These are phyloP conservation scores for Muscina levida DNA, from an alignment of 2,888 invertebrate genomes.

Conservation along the genomic window DNA sequence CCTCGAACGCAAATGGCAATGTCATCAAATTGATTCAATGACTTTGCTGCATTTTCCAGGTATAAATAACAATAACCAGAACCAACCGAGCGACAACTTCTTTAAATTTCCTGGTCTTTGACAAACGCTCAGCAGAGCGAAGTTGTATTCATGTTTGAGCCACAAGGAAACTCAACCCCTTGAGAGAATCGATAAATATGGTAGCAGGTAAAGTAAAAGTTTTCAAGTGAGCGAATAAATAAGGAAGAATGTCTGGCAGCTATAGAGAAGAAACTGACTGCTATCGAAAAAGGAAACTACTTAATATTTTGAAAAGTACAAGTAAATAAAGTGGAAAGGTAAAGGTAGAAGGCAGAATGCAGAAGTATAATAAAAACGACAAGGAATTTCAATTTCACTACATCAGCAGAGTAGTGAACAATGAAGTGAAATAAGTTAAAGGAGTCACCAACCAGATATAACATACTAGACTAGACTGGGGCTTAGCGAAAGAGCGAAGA, in stretches of 20 bases:
- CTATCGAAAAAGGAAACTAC: slow-evolving; percentile 2
- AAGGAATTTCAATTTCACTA: slow-evolving; percentile 35
- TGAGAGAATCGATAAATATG: slow-evolving; percentile 3
- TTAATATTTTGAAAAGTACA: slow-evolving; percentile 26
- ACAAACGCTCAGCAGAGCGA: not conserved
- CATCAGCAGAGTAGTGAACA: not conserved
- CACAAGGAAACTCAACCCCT: slow-evolving; percentile 1
- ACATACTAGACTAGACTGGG: too few species aligned
- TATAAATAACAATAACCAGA: not conserved
- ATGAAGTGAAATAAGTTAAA: not conserved
- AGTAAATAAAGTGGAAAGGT: slow-evolving; percentile 17
- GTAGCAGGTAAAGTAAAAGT: slow-evolving; percentile 18
- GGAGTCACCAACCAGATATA: too few species aligned
- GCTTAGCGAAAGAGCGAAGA: too few species aligned
- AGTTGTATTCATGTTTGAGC: not conserved
- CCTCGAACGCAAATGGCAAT: not conserved
- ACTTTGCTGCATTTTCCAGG: slow-evolving; percentile 23
- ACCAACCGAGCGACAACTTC: not conserved
- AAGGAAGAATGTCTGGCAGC: not conserved
- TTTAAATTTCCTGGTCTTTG: slow-evolving; percentile 3
- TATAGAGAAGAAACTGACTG: not conserved
- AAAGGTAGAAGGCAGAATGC: too few species aligned
- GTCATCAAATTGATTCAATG: slow-evolving; percentile 26
- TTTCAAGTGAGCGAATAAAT: not conserved
- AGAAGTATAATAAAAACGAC: too few species aligned